Conservation (phyloP, 2,888 invertebrate genomes). For the Coenonympha glycerion region DNA sequence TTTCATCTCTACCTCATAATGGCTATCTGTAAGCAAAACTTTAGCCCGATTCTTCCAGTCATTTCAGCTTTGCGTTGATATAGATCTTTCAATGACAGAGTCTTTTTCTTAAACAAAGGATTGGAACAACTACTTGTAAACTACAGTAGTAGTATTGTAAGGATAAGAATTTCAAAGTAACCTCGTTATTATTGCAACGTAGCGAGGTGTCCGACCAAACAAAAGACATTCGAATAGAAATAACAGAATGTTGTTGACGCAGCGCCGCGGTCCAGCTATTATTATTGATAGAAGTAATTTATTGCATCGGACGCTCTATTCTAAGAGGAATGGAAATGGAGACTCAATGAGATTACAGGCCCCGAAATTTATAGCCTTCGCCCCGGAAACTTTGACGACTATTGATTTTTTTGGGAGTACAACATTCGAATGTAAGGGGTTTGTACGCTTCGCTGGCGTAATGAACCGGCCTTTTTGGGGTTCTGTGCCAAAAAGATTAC, state of each 20-base stretch:
- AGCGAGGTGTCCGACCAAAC: slow-evolving; percentile 37
- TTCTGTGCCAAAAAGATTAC: too few relatives aligned
- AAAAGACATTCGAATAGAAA: slow-evolving; percentile 45
- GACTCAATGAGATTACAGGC: slow-evolving; percentile 53
- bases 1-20: too few relatives aligned
- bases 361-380: slow-evolving; percentile 62
- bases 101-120: too few relatives aligned
- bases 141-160: too few relatives aligned
- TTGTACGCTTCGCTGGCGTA: neutral
- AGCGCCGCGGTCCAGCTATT: slow-evolving; percentile 54
- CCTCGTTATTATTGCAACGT: slow-evolving; percentile 35
- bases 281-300: slow-evolving; percentile 72
- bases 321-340: slow-evolving; percentile 61
- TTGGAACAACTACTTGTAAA: too few relatives aligned
- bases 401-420: slow-evolving; percentile 48
- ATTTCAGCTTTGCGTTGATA: too few relatives aligned
- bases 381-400: slow-evolving; percentile 58
- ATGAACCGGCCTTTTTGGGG: neutral
- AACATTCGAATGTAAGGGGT: slow-evolving; percentile 3
- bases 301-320: slow-evolving; percentile 54
- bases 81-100: too few relatives aligned
- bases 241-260: slow-evolving; percentile 64
- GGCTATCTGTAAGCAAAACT: too few relatives aligned
- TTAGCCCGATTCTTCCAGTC: too few relatives aligned
- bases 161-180: slow-evolving; percentile 14